Evolutionary conservation across 2,113 vertebrate genomes (phyloP).

Genomic region (Neotragus pygmaeus): DNA sequence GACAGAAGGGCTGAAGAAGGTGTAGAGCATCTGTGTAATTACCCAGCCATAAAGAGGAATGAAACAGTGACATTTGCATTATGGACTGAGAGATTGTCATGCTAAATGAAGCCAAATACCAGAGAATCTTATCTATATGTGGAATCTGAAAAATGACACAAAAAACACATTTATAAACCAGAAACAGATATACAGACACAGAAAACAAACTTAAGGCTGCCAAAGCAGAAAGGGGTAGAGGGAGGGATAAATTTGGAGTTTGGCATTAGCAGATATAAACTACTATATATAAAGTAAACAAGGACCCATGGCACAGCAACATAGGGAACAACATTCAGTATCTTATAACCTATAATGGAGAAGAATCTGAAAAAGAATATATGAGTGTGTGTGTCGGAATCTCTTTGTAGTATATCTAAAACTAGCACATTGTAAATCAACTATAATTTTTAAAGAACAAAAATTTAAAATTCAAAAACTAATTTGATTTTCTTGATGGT

Average conservation of each 20-base stretch:
- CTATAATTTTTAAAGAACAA: background rate
- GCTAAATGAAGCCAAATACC: background rate
- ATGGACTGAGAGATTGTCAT: background rate
- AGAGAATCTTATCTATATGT: background rate
- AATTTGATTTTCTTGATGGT: background rate
- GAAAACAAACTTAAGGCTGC: background rate
- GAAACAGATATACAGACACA: background rate
- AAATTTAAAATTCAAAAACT: background rate
- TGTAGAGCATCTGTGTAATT: rapidly evolving
- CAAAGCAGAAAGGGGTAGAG: background rate
- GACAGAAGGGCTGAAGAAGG: background rate
- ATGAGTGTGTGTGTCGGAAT: background rate
- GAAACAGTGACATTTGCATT: background rate
- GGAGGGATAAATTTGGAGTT: background rate
- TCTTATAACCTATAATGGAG: background rate
- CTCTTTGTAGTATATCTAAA: background rate
- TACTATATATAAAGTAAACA: background rate
- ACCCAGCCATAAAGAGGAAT: background rate
- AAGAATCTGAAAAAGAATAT: background rate
- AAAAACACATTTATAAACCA: background rate
- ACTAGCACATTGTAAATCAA: background rate
- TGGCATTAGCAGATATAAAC: background rate
- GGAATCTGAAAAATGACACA: background rate
- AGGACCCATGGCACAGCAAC: background rate
- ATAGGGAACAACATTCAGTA: background rate